These are phyloP conservation scores for Nothocercus nigrocapillus DNA, from an alignment of 2,113 vertebrate species.

Conservation along the genomic window DNA sequence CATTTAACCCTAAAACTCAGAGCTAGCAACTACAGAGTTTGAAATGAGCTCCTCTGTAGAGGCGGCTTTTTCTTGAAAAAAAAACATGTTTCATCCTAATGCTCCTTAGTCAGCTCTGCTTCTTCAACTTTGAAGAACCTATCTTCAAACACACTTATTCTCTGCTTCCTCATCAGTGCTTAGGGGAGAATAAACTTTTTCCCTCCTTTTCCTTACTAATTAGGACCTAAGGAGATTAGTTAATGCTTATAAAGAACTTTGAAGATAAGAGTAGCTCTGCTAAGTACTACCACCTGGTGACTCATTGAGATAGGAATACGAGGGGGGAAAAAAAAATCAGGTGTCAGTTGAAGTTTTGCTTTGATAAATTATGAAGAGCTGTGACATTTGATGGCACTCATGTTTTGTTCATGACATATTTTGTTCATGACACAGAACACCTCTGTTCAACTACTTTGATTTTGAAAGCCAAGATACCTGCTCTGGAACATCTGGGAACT, in stretches of 20 bases:
- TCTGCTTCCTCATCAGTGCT: background rate
- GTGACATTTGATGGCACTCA: background rate
- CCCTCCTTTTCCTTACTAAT: background rate
- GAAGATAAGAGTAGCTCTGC: background rate
- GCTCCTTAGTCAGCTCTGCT: background rate
- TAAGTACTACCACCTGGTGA: background rate
- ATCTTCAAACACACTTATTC: background rate
- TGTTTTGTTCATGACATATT: background rate
- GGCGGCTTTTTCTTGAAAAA: background rate
- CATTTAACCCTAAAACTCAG: background rate
- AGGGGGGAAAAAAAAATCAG: background rate
- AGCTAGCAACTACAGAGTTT: background rate
- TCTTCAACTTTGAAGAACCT: background rate
- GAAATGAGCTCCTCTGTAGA: background rate
- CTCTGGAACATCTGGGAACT: background rate
- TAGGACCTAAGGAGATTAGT: background rate
- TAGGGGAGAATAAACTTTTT: background rate
- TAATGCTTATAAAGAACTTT: background rate
- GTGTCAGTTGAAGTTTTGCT: background rate
- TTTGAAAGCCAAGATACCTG: background rate
- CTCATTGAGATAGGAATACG: background rate
- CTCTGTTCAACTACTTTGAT: background rate
- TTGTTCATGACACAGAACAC: background rate
- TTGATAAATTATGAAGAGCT: background rate
- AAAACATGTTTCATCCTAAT: background rate